A percentile compares a stretch with the other conserved stretches of the same genome.
These are phyloP conservation scores for Crocidura indochinensis DNA, from an alignment of 2,797 vertebrate species.

Conservation along the genomic window DNA sequence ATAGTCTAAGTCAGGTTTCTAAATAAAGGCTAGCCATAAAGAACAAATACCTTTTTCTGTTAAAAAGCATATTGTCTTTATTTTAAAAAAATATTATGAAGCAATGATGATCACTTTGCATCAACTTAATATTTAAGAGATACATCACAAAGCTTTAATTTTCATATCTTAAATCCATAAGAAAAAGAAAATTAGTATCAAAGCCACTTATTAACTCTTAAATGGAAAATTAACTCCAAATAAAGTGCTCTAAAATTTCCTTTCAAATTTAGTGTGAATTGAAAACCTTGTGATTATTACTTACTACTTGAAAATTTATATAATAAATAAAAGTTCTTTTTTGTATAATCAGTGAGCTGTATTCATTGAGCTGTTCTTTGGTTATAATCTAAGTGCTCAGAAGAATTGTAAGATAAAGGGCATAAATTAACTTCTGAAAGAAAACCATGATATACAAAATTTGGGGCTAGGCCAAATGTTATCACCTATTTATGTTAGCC, in stretches of 20 bases:
- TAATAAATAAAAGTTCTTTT: not conserved
- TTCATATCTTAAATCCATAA: slow-evolving; percentile 49
- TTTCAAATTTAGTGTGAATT: too few species aligned
- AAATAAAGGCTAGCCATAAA: slow-evolving; percentile 65
- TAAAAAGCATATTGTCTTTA: not conserved
- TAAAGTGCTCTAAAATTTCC: slow-evolving; percentile 31
- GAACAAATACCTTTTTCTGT: slow-evolving; percentile 55
- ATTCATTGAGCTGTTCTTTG: not conserved
- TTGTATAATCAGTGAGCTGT: not conserved
- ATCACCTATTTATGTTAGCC: not conserved
- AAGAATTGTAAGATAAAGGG: not conserved
- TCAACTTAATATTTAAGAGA: slow-evolving; percentile 1
- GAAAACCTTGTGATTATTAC: too few species aligned
- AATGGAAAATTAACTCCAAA: slow-evolving; percentile 32
- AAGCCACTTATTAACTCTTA: not conserved
- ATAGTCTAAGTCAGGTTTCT: slow-evolving; percentile 69
- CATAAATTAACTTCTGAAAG: not conserved
- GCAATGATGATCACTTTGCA: not conserved
- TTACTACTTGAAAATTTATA: too few species aligned
- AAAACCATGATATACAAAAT: slow-evolving; percentile 3
- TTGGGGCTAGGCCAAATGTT: not conserved
- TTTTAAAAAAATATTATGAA: slow-evolving; percentile 12
- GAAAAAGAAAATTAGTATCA: slow-evolving; percentile 41
- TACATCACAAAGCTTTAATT: not conserved
- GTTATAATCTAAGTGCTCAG: not conserved